Conservation (phyloP, 2,888 invertebrate species). For the Drosophila meridiana region DNA sequence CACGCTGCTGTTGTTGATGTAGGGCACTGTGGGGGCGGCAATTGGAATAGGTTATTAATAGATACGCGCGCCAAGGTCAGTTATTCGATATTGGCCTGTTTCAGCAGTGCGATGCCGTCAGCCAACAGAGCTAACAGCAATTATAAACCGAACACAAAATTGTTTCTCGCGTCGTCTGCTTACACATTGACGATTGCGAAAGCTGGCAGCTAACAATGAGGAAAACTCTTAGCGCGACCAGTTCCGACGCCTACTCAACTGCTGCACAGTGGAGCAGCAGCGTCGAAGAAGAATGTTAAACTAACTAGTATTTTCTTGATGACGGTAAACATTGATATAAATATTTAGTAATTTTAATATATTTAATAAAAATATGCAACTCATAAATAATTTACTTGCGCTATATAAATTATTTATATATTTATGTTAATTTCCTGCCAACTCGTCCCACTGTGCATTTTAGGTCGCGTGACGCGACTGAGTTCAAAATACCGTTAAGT, state of each 20-base stretch:
- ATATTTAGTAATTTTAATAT: neutral
- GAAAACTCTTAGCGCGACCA: conserved; percentile 36
- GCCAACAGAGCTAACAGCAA: conserved; percentile 8
- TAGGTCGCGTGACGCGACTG: conserved; percentile 30
- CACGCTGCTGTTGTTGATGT: conserved; percentile 63
- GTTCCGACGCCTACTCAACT: conserved; percentile 42
- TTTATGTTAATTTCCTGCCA: neutral
- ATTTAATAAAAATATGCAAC: neutral
- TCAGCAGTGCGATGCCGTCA: conserved; percentile 13
- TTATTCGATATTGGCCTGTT: conserved; percentile 26
- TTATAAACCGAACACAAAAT: neutral
- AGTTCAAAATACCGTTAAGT: conserved; percentile 47
- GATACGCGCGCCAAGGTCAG: conserved; percentile 36
- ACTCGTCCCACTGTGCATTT: conserved; percentile 26
- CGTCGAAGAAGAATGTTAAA: neutral
- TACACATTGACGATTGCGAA: conserved; percentile 12
- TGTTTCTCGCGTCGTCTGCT: conserved; percentile 2
- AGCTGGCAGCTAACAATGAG: conserved; percentile 11
- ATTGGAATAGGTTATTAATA: conserved; percentile 41
- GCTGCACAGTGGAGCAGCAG: conserved; percentile 18
- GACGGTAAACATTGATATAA: neutral
- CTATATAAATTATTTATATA: too few species aligned
- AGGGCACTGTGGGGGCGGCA: conserved; percentile 68
- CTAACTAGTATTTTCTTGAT: neutral
- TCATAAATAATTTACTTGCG: too few species aligned